These are phyloP conservation scores for Oscheius myriophilus DNA, from an alignment of 2,888 invertebrate species.

Conservation along the genomic window DNA sequence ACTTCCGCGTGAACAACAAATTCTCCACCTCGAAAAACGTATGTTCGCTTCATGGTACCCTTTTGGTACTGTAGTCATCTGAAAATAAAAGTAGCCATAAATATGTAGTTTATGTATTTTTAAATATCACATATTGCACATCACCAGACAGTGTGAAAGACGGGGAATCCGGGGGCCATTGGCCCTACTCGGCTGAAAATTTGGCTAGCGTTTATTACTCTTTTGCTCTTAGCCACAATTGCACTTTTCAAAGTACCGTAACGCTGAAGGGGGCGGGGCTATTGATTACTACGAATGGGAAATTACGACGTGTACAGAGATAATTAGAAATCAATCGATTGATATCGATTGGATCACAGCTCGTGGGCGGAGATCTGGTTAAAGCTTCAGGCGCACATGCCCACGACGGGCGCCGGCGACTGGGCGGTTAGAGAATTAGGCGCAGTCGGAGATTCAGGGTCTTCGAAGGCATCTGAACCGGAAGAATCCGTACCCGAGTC, in stretches of 20 bases:
- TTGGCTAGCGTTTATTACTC: constrained; percentile 6
- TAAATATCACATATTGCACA: constrained; percentile 11
- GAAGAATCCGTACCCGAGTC: constrained; percentile 32
- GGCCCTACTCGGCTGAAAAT: constrained; percentile 17
- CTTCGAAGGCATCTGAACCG: constrained; percentile 30
- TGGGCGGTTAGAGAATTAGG: constrained; percentile 5
- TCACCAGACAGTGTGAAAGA: constrained; percentile 11
- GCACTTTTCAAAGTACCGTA: constrained; percentile 20
- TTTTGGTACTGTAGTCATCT: too few relatives aligned
- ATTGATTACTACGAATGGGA: background rate
- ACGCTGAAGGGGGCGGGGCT: background rate
- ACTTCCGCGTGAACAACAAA: too few relatives aligned
- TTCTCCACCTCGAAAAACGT: too few relatives aligned
- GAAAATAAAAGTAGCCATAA: too few relatives aligned
- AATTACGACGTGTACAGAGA: constrained; percentile 1
- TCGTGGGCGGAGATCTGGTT: constrained; percentile 23
- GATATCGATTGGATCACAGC: background rate
- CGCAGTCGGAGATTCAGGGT: constrained; percentile 26
- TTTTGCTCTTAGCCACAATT: constrained; percentile 20
- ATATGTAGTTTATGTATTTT: too few relatives aligned
- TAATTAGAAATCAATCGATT: background rate
- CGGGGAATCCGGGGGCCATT: constrained; percentile 8
- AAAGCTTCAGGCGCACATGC: constrained; percentile 20
- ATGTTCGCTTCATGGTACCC: too few relatives aligned
- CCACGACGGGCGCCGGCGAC: constrained; percentile 23